These are phyloP conservation scores for Desmophyllum pertusum DNA, from an alignment of 92 coral and sea anemone genomes.

Conservation along the genomic window DNA sequence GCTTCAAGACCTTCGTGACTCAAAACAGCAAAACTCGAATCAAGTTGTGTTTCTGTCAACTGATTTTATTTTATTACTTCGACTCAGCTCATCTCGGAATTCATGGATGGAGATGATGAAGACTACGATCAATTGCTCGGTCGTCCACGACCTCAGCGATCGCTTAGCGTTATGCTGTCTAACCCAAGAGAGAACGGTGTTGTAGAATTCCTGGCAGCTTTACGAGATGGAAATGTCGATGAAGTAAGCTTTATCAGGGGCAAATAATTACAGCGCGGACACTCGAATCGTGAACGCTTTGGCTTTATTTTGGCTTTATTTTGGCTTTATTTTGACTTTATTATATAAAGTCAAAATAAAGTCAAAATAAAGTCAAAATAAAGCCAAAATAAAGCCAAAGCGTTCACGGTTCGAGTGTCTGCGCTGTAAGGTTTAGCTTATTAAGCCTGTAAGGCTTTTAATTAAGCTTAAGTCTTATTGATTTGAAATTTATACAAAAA, in stretches of 20 bases:
- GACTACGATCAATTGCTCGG: background rate
- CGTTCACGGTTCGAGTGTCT: too few species aligned
- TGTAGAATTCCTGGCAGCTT: constrained; percentile 60
- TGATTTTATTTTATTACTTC: background rate
- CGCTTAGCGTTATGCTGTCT: constrained; percentile 48
- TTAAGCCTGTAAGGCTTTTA: too few species aligned
- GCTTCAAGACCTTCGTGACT: background rate
- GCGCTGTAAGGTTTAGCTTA: too few species aligned
- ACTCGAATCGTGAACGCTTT: too few species aligned
- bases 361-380: too few species aligned
- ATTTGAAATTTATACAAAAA: too few species aligned
- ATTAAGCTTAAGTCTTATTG: too few species aligned
- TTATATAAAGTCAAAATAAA: too few species aligned
- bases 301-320: too few species aligned
- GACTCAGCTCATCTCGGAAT: background rate
- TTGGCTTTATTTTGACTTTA: too few species aligned
- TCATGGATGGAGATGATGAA: constrained; percentile 18
- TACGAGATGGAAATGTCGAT: constrained; percentile 64
- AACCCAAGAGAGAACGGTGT: constrained; percentile 64
- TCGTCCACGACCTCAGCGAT: constrained; percentile 30
- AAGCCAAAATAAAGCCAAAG: too few species aligned
- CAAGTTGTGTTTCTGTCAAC: background rate
- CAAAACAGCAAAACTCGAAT: too few species aligned
- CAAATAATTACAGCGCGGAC: background rate
- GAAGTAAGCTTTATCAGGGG: constrained; percentile 30